phyloP scores from a whole-genome alignment of 92 coral and sea anemone genomes.

The Palythoa grandiflora region DNA sequence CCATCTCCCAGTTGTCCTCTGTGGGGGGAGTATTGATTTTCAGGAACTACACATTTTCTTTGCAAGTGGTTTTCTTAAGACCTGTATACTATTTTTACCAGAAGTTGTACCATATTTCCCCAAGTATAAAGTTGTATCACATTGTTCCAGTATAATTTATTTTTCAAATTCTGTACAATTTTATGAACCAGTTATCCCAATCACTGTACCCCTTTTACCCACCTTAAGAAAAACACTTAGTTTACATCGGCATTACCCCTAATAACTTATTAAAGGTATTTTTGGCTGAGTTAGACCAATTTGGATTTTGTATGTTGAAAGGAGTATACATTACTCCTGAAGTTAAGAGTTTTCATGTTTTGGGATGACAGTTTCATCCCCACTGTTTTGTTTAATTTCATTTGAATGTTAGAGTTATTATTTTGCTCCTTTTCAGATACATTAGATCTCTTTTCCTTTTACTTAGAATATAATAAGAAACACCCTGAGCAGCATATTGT shows the following conservation, averaged over 20 bases:
- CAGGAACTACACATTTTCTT: conserved; percentile 28
- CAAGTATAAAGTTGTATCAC: conserved; percentile 35
- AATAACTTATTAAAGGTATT: conserved; percentile 18
- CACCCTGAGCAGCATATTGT: conserved; percentile 26
- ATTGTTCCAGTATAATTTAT: conserved; percentile 24
- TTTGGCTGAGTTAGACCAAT: conserved; percentile 29
- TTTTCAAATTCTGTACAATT: conserved; percentile 29
- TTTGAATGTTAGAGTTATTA: conserved; percentile 32
- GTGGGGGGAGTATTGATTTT: conserved; percentile 13
- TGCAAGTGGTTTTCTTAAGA: conserved; percentile 29
- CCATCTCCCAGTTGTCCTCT: conserved; percentile 33
- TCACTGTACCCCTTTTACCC: conserved; percentile 7
- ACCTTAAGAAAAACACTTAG: conserved; percentile 21
- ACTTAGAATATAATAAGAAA: conserved; percentile 13
- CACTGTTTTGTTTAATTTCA: conserved; percentile 35
- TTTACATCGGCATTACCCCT: conserved; percentile 27
- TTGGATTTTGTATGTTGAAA: conserved; percentile 32
- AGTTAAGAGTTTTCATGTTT: conserved; percentile 25
- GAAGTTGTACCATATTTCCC: conserved; percentile 31
- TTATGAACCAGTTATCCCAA: conserved; percentile 26
- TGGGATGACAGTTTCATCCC: conserved; percentile 34
- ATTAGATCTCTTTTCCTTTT: conserved; percentile 23
- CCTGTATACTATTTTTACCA: conserved; percentile 16
- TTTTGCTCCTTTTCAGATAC: conserved; percentile 30
- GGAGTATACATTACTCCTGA: conserved; percentile 28